phyloP scores from a whole-genome alignment of 2,888 invertebrate species.

The Caradrina clavipalpis region DNA sequence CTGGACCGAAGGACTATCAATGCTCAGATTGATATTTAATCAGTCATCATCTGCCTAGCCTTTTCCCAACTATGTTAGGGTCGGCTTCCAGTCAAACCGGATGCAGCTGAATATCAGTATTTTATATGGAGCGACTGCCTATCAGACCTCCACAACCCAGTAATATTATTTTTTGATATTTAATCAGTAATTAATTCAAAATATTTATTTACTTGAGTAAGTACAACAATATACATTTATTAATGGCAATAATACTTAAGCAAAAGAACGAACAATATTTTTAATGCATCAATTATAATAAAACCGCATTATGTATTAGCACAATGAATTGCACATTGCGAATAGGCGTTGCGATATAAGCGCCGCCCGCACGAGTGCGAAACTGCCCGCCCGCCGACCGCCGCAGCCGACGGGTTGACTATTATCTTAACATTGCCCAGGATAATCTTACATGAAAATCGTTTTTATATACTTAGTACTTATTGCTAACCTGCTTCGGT shows the following conservation, averaged over 20 bases:
- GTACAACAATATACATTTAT: background rate
- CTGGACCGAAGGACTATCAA: too few relatives aligned
- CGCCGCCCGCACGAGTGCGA: conserved; percentile 64
- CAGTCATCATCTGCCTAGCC: too few relatives aligned
- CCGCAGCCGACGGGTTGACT: conserved; percentile 61
- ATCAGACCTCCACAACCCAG: too few relatives aligned
- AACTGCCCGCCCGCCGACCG: conserved; percentile 58
- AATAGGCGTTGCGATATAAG: conserved; percentile 66
- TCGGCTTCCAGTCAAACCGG: too few relatives aligned
- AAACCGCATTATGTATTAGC: conserved; percentile 2
- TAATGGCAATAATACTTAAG: background rate
- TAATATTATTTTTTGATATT: too few relatives aligned
- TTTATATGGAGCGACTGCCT: too few relatives aligned
- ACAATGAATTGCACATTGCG: conserved; percentile 24
- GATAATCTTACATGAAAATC: background rate
- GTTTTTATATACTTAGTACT: background rate
- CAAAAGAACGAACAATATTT: background rate
- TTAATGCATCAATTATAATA: background rate
- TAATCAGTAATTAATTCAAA: too few relatives aligned
- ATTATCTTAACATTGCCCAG: background rate
- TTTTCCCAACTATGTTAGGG: too few relatives aligned
- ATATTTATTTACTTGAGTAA: too few relatives aligned
- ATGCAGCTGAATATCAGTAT: too few relatives aligned
- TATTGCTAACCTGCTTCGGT: background rate
- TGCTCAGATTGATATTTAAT: too few relatives aligned